A percentile compares a stretch with the other conserved stretches of the same genome.
phyloP scores from a whole-genome alignment of 2,113 vertebrate species.

The Python bivittatus region DNA sequence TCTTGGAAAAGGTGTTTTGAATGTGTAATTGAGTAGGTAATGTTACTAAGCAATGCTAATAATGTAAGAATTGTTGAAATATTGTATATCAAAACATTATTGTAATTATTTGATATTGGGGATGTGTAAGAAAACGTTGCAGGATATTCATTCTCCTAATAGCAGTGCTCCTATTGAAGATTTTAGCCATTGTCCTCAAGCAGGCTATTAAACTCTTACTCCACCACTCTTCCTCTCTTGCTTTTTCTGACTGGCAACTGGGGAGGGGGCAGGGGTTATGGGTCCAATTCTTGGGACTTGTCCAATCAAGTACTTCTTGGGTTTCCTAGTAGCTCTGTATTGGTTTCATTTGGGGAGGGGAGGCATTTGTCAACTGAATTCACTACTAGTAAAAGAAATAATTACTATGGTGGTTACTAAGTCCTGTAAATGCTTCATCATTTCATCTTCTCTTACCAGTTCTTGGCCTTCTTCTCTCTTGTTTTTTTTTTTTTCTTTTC shows the following conservation, averaged over 20 bases:
- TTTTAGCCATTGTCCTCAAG: neutral
- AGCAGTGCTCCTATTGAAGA: neutral
- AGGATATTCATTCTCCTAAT: neutral
- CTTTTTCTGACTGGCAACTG: neutral
- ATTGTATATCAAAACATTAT: neutral
- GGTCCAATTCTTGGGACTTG: neutral
- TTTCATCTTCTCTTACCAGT: neutral
- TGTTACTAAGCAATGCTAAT: neutral
- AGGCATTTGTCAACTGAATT: neutral
- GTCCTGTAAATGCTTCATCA: neutral
- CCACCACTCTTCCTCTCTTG: neutral
- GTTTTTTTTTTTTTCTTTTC: neutral
- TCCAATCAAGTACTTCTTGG: neutral
- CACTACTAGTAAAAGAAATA: neutral
- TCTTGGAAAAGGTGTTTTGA: neutral
- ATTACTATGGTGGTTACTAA: neutral
- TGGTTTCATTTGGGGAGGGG: neutral
- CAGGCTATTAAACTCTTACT: neutral
- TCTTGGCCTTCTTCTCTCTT: neutral
- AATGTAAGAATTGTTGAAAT: neutral
- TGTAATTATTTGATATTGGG: neutral
- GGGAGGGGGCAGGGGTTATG: neutral
- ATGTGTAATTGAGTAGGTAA: neutral
- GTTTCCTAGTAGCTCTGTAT: neutral
- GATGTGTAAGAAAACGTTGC: neutral